These are phyloP conservation scores for Coracias cyanogaster DNA, from an alignment of 2,797 vertebrate genomes.

Conservation along the genomic window DNA sequence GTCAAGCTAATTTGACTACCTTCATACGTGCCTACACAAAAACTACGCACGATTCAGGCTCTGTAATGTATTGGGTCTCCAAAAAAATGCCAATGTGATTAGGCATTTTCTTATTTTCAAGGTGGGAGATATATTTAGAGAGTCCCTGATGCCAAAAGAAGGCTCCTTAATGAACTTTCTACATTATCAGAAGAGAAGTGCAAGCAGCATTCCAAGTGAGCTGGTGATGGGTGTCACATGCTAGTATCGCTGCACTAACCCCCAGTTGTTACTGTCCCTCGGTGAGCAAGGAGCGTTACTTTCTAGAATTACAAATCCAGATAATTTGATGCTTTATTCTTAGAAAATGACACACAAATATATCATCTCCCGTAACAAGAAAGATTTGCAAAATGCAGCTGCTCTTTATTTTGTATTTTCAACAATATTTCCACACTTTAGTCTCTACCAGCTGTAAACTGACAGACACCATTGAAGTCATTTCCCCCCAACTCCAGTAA, in stretches of 20 bases:
- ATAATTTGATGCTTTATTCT: conserved; percentile 8
- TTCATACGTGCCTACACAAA: neutral
- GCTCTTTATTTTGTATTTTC: neutral
- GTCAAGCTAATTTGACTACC: neutral
- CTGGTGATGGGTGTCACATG: neutral
- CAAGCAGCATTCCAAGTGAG: neutral
- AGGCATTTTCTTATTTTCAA: conserved; percentile 7
- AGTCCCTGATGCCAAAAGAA: neutral
- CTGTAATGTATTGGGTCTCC: neutral
- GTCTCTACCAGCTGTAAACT: neutral
- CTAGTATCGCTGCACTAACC: neutral
- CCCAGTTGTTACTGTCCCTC: conserved; percentile 33
- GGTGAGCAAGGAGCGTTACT: neutral
- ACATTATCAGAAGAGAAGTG: neutral
- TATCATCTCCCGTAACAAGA: neutral
- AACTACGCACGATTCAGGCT: neutral
- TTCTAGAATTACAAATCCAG: conserved; percentile 34
- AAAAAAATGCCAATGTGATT: neutral
- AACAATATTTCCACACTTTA: neutral
- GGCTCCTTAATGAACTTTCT: conserved; percentile 3
- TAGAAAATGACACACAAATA: neutral
- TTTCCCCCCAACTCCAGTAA: neutral
- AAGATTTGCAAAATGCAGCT: neutral
- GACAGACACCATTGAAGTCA: neutral
- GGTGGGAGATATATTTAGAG: neutral